These are phyloP conservation scores for Haemorhous mexicanus DNA, from an alignment of 2,113 vertebrate genomes.

Conservation along the genomic window DNA sequence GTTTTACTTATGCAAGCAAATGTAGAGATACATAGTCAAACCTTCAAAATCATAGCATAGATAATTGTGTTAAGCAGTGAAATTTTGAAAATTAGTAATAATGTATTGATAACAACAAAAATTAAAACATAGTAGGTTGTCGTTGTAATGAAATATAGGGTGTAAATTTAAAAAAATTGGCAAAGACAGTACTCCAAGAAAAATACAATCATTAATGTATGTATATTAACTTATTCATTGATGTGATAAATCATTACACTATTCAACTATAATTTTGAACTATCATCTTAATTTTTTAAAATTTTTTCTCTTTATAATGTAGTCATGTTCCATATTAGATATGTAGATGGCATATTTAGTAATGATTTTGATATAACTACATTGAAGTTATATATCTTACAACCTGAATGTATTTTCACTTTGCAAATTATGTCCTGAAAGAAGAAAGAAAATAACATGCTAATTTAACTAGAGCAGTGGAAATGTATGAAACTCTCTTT, in stretches of 20 bases:
- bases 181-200: background rate
- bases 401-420: background rate
- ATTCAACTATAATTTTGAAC: background rate
- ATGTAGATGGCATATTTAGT: background rate
- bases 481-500: background rate
- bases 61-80: background rate
- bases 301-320: background rate
- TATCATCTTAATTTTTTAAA: background rate
- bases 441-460: background rate
- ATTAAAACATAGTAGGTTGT: background rate
- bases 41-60: background rate
- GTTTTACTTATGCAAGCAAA: background rate
- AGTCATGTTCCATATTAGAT: background rate
- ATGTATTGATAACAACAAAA: background rate
- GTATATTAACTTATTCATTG: background rate
- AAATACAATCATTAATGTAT: background rate
- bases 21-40: background rate
- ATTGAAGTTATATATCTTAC: background rate
- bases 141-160: background rate
- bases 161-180: background rate
- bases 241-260: background rate
- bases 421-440: background rate
- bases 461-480: background rate
- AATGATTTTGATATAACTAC: background rate
- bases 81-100: background rate